Conservation (phyloP, 2,113 vertebrate genomes). For the Camelus bactrianus region DNA sequence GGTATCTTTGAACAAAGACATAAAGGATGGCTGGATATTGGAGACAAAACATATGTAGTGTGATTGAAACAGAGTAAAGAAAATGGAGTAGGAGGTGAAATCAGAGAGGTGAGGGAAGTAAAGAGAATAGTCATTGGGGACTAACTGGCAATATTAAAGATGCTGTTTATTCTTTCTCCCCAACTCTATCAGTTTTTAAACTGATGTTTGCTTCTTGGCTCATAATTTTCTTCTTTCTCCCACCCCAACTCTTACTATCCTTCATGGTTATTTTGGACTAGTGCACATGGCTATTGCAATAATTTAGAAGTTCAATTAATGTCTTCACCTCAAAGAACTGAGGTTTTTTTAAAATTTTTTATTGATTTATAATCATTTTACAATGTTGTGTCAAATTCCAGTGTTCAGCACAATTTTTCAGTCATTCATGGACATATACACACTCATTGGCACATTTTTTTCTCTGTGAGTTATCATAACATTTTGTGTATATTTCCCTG, state of each 20-base stretch:
- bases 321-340: not conserved
- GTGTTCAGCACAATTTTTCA: no score
- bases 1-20: not conserved
- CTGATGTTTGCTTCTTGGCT: not conserved
- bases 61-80: not conserved
- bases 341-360: no score
- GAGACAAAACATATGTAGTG: not conserved
- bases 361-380: no score
- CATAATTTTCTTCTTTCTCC: not conserved
- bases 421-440: no score
- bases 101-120: not conserved
- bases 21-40: not conserved
- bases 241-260: not conserved
- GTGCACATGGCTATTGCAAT: not conserved
- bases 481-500: no score
- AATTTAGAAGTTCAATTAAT: not conserved
- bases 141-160: not conserved
- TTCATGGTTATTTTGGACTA: not conserved
- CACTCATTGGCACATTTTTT: no score
- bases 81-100: not conserved
- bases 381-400: no score
- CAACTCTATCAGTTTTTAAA: not conserved
- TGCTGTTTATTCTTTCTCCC: not conserved
- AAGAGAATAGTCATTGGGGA: not conserved
- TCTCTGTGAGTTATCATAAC: no score